Conservation (phyloP, 2,113 vertebrate species). For the Stomatorhinus ivindoensis region DNA sequence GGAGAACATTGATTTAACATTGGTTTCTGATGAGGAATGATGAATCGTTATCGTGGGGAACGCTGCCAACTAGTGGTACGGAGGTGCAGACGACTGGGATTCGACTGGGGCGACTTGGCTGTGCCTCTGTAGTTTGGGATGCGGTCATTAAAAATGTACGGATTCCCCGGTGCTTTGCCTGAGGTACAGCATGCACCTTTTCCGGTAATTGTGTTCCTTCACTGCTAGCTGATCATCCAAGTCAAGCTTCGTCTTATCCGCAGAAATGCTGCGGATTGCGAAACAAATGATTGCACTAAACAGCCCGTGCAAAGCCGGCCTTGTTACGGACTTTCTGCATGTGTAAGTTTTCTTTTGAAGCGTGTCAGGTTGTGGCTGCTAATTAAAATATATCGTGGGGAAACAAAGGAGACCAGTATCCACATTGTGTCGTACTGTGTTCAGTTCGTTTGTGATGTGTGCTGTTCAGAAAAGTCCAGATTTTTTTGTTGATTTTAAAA, state of each 20-base stretch:
- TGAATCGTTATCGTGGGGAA: background rate
- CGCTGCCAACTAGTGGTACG: background rate
- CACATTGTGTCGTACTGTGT: background rate
- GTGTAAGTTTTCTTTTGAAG: conserved; percentile 11
- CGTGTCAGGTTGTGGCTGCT: background rate
- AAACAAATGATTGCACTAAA: background rate
- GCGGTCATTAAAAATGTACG: background rate
- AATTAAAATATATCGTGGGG: background rate
- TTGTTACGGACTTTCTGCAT: conserved; percentile 13
- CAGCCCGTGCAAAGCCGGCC: background rate
- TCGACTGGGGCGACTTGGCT: background rate
- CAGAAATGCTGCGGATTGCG: background rate
- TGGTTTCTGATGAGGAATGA: background rate
- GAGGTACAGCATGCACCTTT: background rate
- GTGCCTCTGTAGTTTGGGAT: background rate
- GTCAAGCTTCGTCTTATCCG: background rate
- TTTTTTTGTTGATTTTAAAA: background rate
- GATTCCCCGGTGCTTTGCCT: background rate
- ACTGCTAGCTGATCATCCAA: background rate
- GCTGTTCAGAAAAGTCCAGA: background rate
- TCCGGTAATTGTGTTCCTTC: background rate
- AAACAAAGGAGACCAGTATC: background rate
- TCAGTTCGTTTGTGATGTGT: conserved; percentile 14
- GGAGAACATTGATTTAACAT: background rate
- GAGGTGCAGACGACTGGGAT: background rate